These are phyloP conservation scores for Hemicentrotus pulcherrimus DNA, from an alignment of 35 echinoderm and acorn worm species.

Conservation along the genomic window DNA sequence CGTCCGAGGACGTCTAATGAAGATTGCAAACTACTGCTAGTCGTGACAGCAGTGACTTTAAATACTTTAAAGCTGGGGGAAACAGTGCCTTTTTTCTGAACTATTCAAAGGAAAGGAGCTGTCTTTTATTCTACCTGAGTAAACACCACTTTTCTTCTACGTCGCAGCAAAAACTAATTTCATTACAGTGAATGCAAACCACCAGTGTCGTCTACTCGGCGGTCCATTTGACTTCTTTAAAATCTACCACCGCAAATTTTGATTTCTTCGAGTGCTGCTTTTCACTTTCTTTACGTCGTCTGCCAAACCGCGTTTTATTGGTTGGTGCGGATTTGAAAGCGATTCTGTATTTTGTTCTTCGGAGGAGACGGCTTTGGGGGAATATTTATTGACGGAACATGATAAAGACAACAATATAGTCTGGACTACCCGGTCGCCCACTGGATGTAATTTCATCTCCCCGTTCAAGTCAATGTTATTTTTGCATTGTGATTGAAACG, in stretches of 20 bases:
- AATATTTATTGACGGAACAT: conserved; percentile 3
- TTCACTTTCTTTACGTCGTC: background rate
- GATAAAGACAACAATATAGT: conserved; percentile 5
- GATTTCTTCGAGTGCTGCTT: background rate
- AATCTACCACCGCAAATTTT: background rate
- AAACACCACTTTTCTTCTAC: background rate
- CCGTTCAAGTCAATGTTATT: background rate
- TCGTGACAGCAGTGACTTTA: background rate
- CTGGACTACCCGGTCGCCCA: background rate
- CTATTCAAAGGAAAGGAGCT: background rate
- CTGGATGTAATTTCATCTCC: conserved; percentile 19
- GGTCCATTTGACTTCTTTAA: background rate
- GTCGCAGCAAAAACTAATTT: background rate
- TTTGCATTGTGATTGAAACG: conserved; percentile 3
- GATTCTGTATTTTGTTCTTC: background rate
- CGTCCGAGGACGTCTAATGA: background rate
- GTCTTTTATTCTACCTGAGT: background rate
- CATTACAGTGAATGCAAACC: background rate
- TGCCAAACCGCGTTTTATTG: background rate
- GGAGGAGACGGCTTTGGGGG: background rate
- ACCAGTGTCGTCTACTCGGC: background rate
- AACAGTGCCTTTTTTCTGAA: background rate
- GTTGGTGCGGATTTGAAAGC: background rate
- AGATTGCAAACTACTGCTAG: background rate
- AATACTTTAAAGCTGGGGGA: background rate